Evolutionary conservation across 92 coral and sea anemone species (phyloP), one percentile per base, ranked within the genome.

Genomic region (Montipora capitata): DNA sequence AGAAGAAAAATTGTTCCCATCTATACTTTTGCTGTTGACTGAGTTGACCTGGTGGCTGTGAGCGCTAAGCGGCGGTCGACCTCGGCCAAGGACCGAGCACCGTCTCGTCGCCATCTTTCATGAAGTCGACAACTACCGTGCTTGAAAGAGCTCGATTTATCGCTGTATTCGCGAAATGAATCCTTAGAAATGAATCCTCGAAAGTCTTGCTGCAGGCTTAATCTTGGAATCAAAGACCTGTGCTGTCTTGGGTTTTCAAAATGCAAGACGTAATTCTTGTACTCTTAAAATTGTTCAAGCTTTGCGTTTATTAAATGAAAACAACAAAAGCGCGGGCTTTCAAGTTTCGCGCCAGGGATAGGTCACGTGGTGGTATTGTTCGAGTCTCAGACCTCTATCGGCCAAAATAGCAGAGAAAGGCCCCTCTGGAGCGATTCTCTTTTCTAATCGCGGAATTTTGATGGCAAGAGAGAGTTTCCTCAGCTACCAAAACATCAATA

Each of bases 301-400:
- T 72, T 86, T 59, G n/a, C 6, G 49, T 5, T 5, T 5, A 48
- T 10, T 5, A 65, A 3, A 54, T 20, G 7, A 14, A 14, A 52
- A 64, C 35, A 65, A 49, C 15, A 85, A 87, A 94, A 85, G 96
- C 94, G 91, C 99, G 99, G 95, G 98, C 96, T 92, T 96, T 97
- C 98, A 97, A 97, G 93, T 96, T 96, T 97, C 99, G 98, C 99
- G 99, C 99, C 98, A 88, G 83, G 45, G 61, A 3, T 7, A 8
- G 79, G 79, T 96, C 99, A 97, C 98, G 96, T 97, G 99, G 62
- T 5, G 10, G 27, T 48, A 48, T 5, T 5, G 39, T 41, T 13
- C 65, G 6, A 18, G 72, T 2, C 69, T 83, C 87, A 72, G 87
- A 35, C 79, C 77, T 59, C 69, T 35, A 7, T 44, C 59, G 80